Evolutionary conservation across 2,113 vertebrate genomes (phyloP), one percentile per base, ranked within the genome.

Genomic region (Dolichotis patagonum): DNA sequence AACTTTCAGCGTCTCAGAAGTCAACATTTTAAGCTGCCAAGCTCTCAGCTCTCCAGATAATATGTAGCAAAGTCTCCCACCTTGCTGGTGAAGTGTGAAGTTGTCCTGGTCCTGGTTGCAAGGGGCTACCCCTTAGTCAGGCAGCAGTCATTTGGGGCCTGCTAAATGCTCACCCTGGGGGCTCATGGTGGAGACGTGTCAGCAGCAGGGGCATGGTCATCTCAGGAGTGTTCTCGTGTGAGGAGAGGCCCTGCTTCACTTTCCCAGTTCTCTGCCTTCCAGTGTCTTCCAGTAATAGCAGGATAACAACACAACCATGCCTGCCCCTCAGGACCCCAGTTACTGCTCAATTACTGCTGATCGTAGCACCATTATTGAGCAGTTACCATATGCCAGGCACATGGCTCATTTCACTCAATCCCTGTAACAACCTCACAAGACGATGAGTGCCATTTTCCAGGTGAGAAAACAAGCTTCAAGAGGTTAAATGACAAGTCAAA

Each of bases 391-490:
- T 17, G 1, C 52, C 38, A 24, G 84, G 32, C 84, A 75, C n/a
- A 71, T 0, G 32, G 12, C 32, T 90, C 35, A 73, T 65, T 65
- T 92, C 62, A 83, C 32, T 78, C 60, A 75, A n/a, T 65, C 46
- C 49, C 63, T 38, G 3, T 60, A 56, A 56, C 9, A 46, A 56
- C 30, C 91, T 80, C 75, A 73, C 1, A 1, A 54, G 62, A 96
- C 54, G 65, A 52, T 41, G 60, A 43, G 16, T n/a, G 67, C 20
- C 20, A 10, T 81, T 94, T 63, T 95, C 78, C 58, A 85, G 41
- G 91, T 80, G 77, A 54, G 65, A 49, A 86, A 92, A 41, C 60
- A 90, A 12, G 19, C 26, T 96, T 58, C 80, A 81, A 91, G 71
- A 97, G 84, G 32, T 54, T 52, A 86, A 49, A 17, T 28, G 65